Base-by-base conservation (phyloP, 2,113 vertebrate species). In the Nematolebias whitei region DNA sequence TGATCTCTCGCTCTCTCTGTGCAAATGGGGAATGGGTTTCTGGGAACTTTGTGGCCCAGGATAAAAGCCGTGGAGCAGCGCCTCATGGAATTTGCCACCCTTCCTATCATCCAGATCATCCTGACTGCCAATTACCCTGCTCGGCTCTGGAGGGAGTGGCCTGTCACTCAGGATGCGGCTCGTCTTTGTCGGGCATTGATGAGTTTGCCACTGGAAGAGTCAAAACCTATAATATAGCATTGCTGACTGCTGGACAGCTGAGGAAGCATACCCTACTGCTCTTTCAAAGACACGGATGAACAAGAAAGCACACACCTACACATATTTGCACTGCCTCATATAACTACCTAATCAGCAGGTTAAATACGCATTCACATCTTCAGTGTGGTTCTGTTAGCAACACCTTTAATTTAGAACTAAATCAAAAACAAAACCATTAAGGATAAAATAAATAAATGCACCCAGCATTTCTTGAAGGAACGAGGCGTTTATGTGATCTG, bases 61-160 rank as follows among this genome's bases (percentile, higher is more conserved):
- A 85, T 90, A 86, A 87, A 88, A 90, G 79, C 53, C 29, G 32
- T 67, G 54, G 74, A 78, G 67, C 64, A 43, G 82, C 55, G 59
- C 85, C 87, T 90, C 76, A 62, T 71, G 58, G 89, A 88, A 90
- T 86, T 80, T 51, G 69, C 79, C 83, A 84, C 82, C 82, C 84
- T 83, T 76, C 85, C 81, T 86, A 89, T 90, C 88, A 87, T 80
- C 81, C 74, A 87, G 83, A 89, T 87, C 87, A 90, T 90, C 85
- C 89, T 89, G 89, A 92, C 92, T 92, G 90, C 85, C 91, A 92
- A 91, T 92, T 92, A 92, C 87, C 85, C 88, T 79, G 78, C 76
- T 64, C 51, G 49, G 79, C 85, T 90, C 86, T 85, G 81, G 69
- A 64, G 89, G 86, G 90, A 92, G 80, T 65, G 32, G 74, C 65